phyloP scores from a whole-genome alignment of 2,113 vertebrate genomes.

The Rhinogobius similis region DNA sequence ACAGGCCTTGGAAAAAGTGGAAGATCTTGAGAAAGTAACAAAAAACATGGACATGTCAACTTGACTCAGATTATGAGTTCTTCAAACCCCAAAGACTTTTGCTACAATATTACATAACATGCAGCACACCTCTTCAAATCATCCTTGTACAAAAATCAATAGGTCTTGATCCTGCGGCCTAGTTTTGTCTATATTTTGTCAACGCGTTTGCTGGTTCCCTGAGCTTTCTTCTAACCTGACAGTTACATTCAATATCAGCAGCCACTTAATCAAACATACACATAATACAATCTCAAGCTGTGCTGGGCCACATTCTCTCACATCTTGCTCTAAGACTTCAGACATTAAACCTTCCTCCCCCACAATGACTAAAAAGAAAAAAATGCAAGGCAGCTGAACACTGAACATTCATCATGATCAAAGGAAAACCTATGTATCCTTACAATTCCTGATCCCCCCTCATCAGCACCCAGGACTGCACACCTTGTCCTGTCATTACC shows the following conservation, averaged over 20 bases:
- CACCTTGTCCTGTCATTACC: constrained; percentile 65
- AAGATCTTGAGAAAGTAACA: not conserved
- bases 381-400: constrained; percentile 37
- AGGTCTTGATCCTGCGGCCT: not conserved
- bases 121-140: constrained; percentile 19
- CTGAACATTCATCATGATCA: constrained; percentile 64
- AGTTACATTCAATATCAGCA: not conserved
- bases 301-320: constrained; percentile 2
- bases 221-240: not conserved
- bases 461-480: constrained; percentile 55
- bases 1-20: not conserved
- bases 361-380: constrained; percentile 35
- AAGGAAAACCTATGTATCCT: constrained; percentile 57
- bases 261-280: not conserved
- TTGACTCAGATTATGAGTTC: not conserved
- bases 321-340: constrained; percentile 26
- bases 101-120: not conserved
- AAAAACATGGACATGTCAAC: not conserved
- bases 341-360: constrained; percentile 40
- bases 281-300: constrained; percentile 22
- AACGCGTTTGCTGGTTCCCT: not conserved
- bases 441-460: constrained; percentile 47
- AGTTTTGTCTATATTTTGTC: not conserved
- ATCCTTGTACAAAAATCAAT: constrained; percentile 12
- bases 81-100: not conserved